These are phyloP conservation scores for Hemistola chrysoprasaria DNA, from an alignment of 2,888 invertebrate genomes.

Conservation along the genomic window DNA sequence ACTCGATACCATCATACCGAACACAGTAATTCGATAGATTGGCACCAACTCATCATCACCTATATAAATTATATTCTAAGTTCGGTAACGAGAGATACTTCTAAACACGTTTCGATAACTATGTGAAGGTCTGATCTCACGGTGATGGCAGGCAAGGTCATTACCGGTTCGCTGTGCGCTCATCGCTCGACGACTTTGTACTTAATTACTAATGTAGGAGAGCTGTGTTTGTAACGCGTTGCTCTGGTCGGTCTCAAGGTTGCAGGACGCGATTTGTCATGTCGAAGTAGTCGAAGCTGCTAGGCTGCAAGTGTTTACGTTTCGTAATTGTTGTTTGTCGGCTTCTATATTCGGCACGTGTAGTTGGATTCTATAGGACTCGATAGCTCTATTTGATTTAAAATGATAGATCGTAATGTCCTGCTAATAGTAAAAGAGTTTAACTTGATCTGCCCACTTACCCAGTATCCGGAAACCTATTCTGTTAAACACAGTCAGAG, in stretches of 20 bases:
- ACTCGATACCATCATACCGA: conserved; percentile 43
- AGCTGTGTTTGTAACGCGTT: conserved; percentile 40
- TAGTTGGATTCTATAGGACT: conserved; percentile 15
- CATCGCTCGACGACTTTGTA: conserved; percentile 24
- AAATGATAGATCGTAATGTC: conserved; percentile 1
- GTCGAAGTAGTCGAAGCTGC: conserved; percentile 32
- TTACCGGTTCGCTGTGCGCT: conserved; percentile 39
- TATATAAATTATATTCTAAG: conserved; percentile 21
- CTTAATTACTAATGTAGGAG: conserved; percentile 40
- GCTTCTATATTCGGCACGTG: conserved; percentile 25
- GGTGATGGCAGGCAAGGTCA: conserved; percentile 64
- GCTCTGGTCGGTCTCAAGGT: conserved; percentile 50
- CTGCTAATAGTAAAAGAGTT: background rate
- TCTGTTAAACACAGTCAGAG: too few relatives aligned
- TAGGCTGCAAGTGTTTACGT: conserved; percentile 43
- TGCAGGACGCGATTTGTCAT: conserved; percentile 48
- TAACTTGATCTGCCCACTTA: background rate
- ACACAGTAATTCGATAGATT: conserved; percentile 54
- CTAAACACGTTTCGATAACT: conserved; percentile 38
- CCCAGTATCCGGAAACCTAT: background rate
- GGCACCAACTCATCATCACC: conserved; percentile 59
- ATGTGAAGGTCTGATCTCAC: conserved; percentile 54
- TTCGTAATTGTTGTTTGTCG: conserved; percentile 32
- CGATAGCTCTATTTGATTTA: background rate
- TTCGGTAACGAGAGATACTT: conserved; percentile 24